Conservation (phyloP, 2,797 vertebrate genomes). For the Oryzias dopingdopingensis region DNA sequence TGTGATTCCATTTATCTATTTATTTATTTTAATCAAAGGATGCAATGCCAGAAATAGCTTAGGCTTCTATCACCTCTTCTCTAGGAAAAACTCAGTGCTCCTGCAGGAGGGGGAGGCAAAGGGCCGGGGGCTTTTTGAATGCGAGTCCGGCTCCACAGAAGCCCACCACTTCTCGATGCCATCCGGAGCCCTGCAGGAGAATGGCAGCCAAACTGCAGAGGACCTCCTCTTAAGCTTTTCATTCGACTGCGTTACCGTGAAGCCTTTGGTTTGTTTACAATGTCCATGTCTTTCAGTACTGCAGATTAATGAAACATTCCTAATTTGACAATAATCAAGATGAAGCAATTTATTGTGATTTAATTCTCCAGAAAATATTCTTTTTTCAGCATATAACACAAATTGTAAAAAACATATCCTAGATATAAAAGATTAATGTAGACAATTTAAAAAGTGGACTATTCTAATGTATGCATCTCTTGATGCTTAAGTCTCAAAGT, state of each 20-base stretch:
- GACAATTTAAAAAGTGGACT: background rate
- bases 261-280: conserved; percentile 72
- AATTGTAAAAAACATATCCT: background rate
- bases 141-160: conserved; percentile 38
- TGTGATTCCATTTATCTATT: background rate
- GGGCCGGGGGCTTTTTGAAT: conserved; percentile 51
- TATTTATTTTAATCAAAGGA: conserved; percentile 10
- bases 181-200: conserved; percentile 58
- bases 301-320: no score
- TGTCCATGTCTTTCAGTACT: background rate
- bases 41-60: conserved; percentile 29
- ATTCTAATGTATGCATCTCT: no score
- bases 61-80: conserved; percentile 19
- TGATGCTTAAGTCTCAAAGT: no score
- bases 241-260: conserved; percentile 63
- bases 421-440: background rate
- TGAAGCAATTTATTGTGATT: no score
- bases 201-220: conserved; percentile 38
- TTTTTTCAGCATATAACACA: background rate
- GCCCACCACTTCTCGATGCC: conserved; percentile 59
- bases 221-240: conserved; percentile 57
- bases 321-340: no score
- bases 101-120: conserved; percentile 45
- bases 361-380: background rate
- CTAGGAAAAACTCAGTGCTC: conserved; percentile 67